Evolutionary conservation across 2,797 vertebrate genomes (phyloP).

Genomic region (Phalanger gymnotis): DNA sequence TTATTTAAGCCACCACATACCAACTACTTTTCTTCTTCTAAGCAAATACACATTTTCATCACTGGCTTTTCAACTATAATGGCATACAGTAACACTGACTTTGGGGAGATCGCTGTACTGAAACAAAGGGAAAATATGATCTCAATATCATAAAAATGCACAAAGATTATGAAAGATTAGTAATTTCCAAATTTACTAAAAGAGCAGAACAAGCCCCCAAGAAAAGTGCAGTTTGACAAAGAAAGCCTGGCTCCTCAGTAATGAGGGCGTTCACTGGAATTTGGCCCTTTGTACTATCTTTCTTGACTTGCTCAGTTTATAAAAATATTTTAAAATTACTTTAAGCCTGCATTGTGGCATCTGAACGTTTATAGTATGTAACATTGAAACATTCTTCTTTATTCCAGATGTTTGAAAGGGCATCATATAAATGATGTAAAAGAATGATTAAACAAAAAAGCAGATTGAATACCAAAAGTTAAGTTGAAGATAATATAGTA

Average conservation of each 20-base stretch:
- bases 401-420: conserved; percentile 9
- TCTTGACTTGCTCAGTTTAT: conserved; percentile 27
- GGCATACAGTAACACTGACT: neutral
- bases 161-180: neutral
- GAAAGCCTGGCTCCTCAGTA: neutral
- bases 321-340: conserved; percentile 52
- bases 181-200: conserved; percentile 23
- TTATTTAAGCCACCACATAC: neutral
- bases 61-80: neutral
- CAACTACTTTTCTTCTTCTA: neutral
- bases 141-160: neutral
- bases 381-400: conserved; percentile 51
- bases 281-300: conserved; percentile 21
- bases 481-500: conserved; percentile 8
- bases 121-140: conserved; percentile 5
- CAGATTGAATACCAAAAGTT: conserved; percentile 48
- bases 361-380: conserved; percentile 39
- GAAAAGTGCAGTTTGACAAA: neutral
- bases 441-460: conserved; percentile 1
- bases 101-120: neutral
- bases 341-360: conserved; percentile 20
- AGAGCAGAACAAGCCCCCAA: neutral
- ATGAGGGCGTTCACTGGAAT: conserved; percentile 12
- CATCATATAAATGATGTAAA: conserved; percentile 52
- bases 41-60: neutral